phyloP scores from a whole-genome alignment of 2,888 invertebrate genomes.

The Ecdyonurus torrentis region DNA sequence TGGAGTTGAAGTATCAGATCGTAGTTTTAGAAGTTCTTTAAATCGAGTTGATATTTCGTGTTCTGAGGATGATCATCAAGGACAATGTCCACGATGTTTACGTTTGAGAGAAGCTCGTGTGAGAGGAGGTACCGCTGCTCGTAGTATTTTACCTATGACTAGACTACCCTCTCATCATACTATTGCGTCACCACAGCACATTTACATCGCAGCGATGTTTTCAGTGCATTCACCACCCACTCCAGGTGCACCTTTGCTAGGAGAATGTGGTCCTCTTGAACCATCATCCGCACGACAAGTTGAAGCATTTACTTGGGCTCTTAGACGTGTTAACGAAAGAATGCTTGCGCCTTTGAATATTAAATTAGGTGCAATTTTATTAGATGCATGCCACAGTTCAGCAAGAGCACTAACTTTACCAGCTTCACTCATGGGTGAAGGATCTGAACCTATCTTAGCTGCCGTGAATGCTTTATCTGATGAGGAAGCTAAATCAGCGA shows the following conservation, averaged over 20 bases:
- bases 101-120: constrained; percentile 7
- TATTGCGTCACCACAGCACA: constrained; percentile 12
- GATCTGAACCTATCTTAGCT: constrained; percentile 11
- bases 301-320: constrained; percentile 27
- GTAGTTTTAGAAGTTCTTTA: neutral
- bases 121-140: neutral
- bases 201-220: constrained; percentile 14
- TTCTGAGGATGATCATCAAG: neutral
- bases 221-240: constrained; percentile 17
- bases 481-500: constrained; percentile 13
- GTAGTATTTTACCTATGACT: neutral
- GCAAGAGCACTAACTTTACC: constrained; percentile 14
- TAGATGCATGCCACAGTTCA: constrained; percentile 20
- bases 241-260: neutral
- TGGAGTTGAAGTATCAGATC: constrained; percentile 6
- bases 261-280: constrained; percentile 5
- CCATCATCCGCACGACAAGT: constrained; percentile 21
- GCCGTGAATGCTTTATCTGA: constrained; percentile 12
- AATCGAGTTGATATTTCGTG: neutral
- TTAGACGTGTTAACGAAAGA: constrained; percentile 13
- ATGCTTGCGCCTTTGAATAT: constrained; percentile 14
- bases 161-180: constrained; percentile 7
- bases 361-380: constrained; percentile 18
- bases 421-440: constrained; percentile 10
- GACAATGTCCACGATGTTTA: constrained; percentile 1